These are phyloP conservation scores for Theodoxus fluviatilis DNA, from an alignment of 2,888 invertebrate genomes.

Conservation along the genomic window DNA sequence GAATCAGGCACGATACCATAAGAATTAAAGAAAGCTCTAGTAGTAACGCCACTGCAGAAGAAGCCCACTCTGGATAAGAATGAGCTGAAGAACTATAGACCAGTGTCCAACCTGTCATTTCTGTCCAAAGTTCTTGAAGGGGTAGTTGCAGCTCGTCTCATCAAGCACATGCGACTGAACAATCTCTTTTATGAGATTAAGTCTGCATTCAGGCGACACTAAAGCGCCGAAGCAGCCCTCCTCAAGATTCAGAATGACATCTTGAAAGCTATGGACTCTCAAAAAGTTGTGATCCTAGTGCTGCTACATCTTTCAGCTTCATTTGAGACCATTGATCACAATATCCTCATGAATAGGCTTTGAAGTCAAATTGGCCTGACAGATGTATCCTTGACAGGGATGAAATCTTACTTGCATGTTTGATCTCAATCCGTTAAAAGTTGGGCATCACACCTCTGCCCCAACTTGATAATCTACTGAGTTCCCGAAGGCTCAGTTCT, in stretches of 20 bases:
- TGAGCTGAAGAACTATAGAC: conserved; percentile 28
- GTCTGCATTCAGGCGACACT: conserved; percentile 25
- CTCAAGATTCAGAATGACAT: conserved; percentile 25
- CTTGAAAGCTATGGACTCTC: conserved; percentile 15
- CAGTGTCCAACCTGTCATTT: conserved; percentile 29
- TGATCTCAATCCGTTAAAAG: no score
- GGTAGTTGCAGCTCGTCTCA: conserved; percentile 22
- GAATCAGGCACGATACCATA: no score
- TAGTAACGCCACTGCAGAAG: conserved; percentile 28
- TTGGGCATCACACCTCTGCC: no score
- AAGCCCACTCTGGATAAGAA: conserved; percentile 23
- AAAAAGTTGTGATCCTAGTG: conserved; percentile 24
- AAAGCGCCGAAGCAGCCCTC: conserved; percentile 26
- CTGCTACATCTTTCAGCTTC: conserved; percentile 28
- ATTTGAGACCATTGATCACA: conserved; percentile 31
- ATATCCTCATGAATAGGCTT: not conserved
- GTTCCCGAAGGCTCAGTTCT: no score
- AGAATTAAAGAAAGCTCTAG: no score
- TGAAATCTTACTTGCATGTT: no score
- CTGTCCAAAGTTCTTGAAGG: conserved; percentile 29
- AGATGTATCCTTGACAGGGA: no score
- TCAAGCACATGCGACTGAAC: conserved; percentile 18
- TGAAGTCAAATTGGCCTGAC: no score
- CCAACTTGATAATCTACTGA: no score
- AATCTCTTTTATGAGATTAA: conserved; percentile 22